phyloP scores from a whole-genome alignment of 2,888 invertebrate genomes.

The Mechanitis mazaeus region DNA sequence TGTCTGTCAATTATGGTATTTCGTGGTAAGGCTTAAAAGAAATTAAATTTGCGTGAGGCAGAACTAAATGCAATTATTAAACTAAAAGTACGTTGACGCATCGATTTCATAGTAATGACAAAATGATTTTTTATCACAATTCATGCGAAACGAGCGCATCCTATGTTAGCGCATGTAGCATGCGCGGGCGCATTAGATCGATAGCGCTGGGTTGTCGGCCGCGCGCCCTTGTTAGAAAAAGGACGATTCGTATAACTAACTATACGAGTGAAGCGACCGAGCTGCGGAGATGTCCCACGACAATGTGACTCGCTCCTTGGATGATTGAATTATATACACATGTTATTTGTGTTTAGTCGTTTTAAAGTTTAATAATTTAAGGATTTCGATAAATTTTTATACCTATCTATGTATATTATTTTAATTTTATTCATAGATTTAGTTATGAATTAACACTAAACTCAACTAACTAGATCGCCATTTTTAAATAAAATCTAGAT shows the following conservation, averaged over 20 bases:
- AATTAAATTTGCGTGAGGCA: background rate
- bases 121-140: background rate
- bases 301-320: no score
- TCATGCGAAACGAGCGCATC: constrained; percentile 3
- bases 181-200: constrained; percentile 54
- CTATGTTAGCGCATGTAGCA: constrained; percentile 7
- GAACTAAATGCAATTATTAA: no score
- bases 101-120: background rate
- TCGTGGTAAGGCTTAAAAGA: background rate
- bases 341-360: no score
- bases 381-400: no score
- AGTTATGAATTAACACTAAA: no score
- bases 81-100: background rate
- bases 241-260: constrained; percentile 52
- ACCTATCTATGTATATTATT: no score
- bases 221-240: constrained; percentile 72
- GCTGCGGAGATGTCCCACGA: background rate
- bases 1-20: constrained; percentile 22
- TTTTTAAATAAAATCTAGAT: background rate
- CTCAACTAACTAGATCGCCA: no score
- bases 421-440: no score
- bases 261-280: constrained; percentile 15
- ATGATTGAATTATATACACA: no score
- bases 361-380: no score
- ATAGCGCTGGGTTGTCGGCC: constrained; percentile 67